Base-by-base conservation (phyloP, 2,797 vertebrate genomes). In the Rhynchonycteris naso region DNA sequence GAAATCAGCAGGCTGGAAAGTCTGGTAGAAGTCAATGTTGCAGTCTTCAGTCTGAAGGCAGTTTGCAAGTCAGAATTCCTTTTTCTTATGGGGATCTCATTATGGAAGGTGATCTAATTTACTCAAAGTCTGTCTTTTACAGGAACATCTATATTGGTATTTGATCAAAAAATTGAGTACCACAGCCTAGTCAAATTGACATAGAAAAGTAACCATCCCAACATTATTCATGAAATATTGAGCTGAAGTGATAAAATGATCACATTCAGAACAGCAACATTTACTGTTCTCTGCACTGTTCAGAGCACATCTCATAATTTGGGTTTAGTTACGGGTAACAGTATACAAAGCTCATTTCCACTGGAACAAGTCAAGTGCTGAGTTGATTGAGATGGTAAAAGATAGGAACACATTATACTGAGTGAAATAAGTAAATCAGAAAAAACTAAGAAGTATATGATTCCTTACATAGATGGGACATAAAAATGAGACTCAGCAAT, bases 301-400 rank as follows among this genome's bases (percentile, higher is more conserved):
- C 50, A 89, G n/a, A 75, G 43, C 35, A 58, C 9, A 22, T 52
- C 11, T 86, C 22, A 18, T 63, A 72, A 84, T 93, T 93, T 69
- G 19, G 19, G 19, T 78, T 94, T 75, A 35, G 4, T 72, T 93
- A 24, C 80, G 74, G 15, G 21, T 50, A 58, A 38, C 2, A 65
- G 26, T 81, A 83, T 78, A 52, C 79, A 24, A 88, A 88, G 30
- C 21, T 81, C 26, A 66, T 84, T 95, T 92, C 38, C 19, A 47
- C 11, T 76, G 50, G 43, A 90, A 18, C 38, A 58, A 87, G 4
- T 88, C 5, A 72, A 80, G 47, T 58, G 47, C 59, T 91, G 71
- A 92, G 5, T 76, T 91, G 30, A 91, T 1, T 33, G 65, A 87
- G 61, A 65, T 78, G 43, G 38, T 19, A 16, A 71, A 33, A 88